phyloP scores from a whole-genome alignment of 1,140 invertebrate species.

The Drosophila bifasciata region DNA sequence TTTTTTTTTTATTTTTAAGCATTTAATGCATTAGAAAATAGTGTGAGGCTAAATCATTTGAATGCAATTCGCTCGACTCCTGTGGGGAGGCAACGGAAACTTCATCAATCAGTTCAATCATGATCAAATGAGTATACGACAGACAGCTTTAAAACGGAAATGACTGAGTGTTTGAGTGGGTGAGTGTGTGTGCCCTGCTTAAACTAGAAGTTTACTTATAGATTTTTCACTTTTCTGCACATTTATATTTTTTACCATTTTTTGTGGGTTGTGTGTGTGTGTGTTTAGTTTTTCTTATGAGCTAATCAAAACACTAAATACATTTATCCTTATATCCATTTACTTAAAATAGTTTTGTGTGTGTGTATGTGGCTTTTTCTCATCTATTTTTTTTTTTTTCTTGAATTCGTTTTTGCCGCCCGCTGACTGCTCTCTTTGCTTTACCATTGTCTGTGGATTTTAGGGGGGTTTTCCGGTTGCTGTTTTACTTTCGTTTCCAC shows the following conservation, averaged over 20 bases:
- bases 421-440: not conserved
- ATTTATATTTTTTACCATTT: conserved; percentile 10
- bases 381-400: conserved; percentile 20
- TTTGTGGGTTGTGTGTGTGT: conserved; percentile 19
- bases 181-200: conserved; percentile 52
- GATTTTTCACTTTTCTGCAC: conserved; percentile 16
- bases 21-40: conserved; percentile 67
- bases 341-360: conserved; percentile 58
- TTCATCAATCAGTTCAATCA: conserved; percentile 16
- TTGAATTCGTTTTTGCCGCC: conserved; percentile 14
- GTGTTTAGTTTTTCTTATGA: conserved; percentile 56
- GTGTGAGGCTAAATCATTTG: conserved; percentile 64
- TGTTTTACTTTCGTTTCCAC: conserved; percentile 21
- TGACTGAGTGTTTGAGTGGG: too few species aligned
- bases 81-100: conserved; percentile 43
- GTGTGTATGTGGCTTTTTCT: conserved; percentile 13
- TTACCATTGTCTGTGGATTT: conserved; percentile 9
- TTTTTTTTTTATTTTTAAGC: conserved; percentile 62
- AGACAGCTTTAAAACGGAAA: conserved; percentile 29
- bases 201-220: conserved; percentile 41
- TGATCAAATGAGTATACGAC: too few species aligned
- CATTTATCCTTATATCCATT: conserved; percentile 72
- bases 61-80: conserved; percentile 39
- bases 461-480: conserved; percentile 14
- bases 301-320: conserved; percentile 80